Percentiles rank a stretch among this genome's conserved stretches.
phyloP scores from a whole-genome alignment of 2,797 vertebrate species.

The Otus scops region DNA sequence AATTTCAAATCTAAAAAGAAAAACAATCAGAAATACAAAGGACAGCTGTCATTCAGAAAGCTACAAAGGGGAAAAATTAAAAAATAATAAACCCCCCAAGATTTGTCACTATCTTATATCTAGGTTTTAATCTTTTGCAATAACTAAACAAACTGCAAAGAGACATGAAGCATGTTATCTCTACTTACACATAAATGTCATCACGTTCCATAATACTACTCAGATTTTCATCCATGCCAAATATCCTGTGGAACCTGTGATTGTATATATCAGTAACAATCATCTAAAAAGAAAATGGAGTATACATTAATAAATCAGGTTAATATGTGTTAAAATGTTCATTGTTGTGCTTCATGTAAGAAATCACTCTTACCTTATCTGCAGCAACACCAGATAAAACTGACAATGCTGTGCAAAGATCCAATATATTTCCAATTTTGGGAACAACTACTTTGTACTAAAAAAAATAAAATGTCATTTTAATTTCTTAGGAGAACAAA shows the following conservation, averaged over 20 bases:
- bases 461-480: slow-evolving; percentile 52
- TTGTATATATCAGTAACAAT: slow-evolving; percentile 99
- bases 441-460: slow-evolving; percentile 98
- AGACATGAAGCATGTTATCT: not conserved
- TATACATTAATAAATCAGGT: slow-evolving; percentile 36
- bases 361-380: slow-evolving; percentile 86
- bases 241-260: slow-evolving; percentile 98
- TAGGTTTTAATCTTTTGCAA: not conserved
- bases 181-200: slow-evolving; percentile 97
- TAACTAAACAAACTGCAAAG: not conserved
- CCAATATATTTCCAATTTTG: slow-evolving; percentile 96
- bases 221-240: slow-evolving; percentile 94
- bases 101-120: not conserved
- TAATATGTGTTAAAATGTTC: not conserved
- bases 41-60: not conserved
- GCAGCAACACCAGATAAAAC: slow-evolving; percentile 86
- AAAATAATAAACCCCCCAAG: not conserved
- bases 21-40: slow-evolving; percentile 9
- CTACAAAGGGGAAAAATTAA: not conserved
- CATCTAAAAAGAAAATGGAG: slow-evolving; percentile 77
- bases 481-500: slow-evolving; percentile 2
- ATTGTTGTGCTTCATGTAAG: not conserved
- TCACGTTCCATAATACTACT: slow-evolving; percentile 99
- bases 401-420: slow-evolving; percentile 92
- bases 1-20: slow-evolving; percentile 87